A percentile compares a stretch with the other conserved stretches of the same genome.
Evolutionary conservation across 2,888 invertebrate genomes (phyloP).

Genomic region (Rosalia funebris): DNA sequence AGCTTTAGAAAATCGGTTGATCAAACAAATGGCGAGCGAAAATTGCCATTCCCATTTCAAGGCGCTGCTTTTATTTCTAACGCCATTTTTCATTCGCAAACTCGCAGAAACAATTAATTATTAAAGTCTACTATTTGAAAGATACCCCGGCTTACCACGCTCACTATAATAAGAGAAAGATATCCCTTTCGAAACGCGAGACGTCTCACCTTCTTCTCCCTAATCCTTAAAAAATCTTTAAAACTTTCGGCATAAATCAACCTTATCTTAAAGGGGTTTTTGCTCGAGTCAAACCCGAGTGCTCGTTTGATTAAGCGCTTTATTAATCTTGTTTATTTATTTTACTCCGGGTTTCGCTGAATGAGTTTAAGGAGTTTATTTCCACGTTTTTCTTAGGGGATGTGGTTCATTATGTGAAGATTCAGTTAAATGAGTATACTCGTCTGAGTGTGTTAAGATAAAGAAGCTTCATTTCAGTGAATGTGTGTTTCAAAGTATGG

Average conservation of each 20-base stretch:
- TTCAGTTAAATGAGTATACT: neutral
- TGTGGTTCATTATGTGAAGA: neutral
- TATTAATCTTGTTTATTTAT: slow-evolving; percentile 22
- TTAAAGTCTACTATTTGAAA: slow-evolving; percentile 6
- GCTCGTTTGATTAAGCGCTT: slow-evolving; percentile 17
- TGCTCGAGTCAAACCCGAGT: slow-evolving; percentile 12
- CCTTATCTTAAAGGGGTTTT: slow-evolving; percentile 19
- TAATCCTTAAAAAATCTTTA: slow-evolving; percentile 9
- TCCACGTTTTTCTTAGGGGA: neutral
- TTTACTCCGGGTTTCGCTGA: neutral
- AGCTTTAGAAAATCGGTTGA: neutral
- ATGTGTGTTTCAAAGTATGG: too few relatives aligned
- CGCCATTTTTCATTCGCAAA: neutral
- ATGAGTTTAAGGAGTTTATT: neutral
- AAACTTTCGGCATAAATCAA: slow-evolving; percentile 22
- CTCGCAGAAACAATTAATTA: slow-evolving; percentile 6
- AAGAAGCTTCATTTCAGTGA: neutral
- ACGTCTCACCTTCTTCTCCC: slow-evolving; percentile 5
- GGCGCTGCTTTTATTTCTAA: neutral
- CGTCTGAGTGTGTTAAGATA: neutral
- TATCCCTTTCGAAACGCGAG: slow-evolving; percentile 3
- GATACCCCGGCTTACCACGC: slow-evolving; percentile 3
- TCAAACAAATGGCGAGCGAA: neutral
- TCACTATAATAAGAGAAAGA: slow-evolving; percentile 9
- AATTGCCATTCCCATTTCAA: neutral